Conservation (phyloP, 1,140 invertebrate genomes). For the Rhagoletis pomonella region DNA sequence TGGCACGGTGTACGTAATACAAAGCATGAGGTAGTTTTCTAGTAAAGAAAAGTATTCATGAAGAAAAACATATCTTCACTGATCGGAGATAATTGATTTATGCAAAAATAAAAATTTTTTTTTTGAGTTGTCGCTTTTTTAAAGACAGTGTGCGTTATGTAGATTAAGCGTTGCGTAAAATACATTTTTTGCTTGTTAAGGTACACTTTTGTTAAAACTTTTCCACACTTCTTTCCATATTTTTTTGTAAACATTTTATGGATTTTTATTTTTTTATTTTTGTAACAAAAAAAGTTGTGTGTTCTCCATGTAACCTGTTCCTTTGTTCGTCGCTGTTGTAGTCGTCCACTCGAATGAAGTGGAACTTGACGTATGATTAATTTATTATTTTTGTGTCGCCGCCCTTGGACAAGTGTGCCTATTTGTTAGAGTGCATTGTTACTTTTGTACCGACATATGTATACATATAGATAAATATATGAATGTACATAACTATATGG, state of each 20-base stretch:
- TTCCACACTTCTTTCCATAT: neutral
- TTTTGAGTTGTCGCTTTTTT: no score
- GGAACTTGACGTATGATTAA: slow-evolving; percentile 37
- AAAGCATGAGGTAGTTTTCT: no score
- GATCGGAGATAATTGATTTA: no score
- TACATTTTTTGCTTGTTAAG: neutral
- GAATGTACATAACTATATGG: neutral
- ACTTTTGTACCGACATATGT: neutral
- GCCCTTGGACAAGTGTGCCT: neutral
- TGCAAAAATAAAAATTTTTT: no score
- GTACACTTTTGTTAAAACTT: neutral
- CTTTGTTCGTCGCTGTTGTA: neutral
- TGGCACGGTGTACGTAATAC: no score
- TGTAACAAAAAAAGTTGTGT: no score
- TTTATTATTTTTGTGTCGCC: slow-evolving; percentile 36
- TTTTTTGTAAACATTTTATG: no score
- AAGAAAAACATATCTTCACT: no score
- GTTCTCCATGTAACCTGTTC: neutral
- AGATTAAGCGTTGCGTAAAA: no score
- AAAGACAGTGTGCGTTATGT: no score
- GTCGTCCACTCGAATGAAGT: slow-evolving; percentile 19
- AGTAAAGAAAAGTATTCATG: no score
- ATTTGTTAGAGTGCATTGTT: neutral
- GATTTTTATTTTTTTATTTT: neutral
- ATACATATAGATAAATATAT: neutral